Conservation (phyloP, 2,797 vertebrate species). For the Hipposideros larvatus region DNA sequence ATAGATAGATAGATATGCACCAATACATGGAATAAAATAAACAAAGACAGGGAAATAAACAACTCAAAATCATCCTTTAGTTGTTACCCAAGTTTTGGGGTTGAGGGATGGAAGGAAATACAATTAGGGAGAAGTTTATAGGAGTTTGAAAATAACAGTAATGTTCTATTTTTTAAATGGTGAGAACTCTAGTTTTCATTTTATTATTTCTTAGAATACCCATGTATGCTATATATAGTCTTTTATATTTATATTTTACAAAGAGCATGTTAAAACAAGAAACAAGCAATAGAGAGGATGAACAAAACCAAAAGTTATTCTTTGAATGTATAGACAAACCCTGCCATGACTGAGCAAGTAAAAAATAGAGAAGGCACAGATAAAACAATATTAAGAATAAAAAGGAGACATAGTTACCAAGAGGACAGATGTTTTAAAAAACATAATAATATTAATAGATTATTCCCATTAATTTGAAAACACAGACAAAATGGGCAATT, state of each 20-base stretch:
- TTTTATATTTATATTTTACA: neutral
- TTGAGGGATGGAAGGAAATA: neutral
- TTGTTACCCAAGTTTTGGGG: neutral
- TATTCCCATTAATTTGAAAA: slow-evolving; percentile 6
- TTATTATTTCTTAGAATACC: slow-evolving; percentile 41
- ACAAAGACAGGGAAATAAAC: neutral
- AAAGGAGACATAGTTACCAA: neutral
- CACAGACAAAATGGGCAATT: neutral
- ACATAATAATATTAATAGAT: neutral
- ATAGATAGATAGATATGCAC: too few species aligned
- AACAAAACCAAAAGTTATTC: neutral
- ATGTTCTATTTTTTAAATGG: slow-evolving; percentile 5
- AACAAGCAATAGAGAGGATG: neutral
- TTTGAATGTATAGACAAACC: neutral
- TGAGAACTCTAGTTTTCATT: neutral
- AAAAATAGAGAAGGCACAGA: neutral
- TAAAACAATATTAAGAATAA: neutral
- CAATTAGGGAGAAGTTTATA: neutral
- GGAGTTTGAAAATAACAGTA: neutral
- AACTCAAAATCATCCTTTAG: neutral
- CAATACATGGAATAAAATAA: neutral
- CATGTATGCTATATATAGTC: neutral
- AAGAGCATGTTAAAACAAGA: neutral
- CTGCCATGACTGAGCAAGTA: neutral
- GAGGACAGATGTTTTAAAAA: neutral